phyloP scores from a whole-genome alignment of 2,888 invertebrate species.

The Leucophenga montana region DNA sequence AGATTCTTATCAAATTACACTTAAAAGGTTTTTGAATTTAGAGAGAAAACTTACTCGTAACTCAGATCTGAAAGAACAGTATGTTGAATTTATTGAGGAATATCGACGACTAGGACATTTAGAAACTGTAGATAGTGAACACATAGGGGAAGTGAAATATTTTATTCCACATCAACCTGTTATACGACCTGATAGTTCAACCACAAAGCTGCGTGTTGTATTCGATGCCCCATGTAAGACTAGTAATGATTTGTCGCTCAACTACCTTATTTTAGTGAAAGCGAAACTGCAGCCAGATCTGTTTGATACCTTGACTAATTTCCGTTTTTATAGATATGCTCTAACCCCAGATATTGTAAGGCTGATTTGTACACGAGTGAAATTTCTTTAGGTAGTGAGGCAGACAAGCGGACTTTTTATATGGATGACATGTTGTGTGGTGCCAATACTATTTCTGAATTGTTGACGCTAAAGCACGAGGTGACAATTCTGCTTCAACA shows the following conservation, averaged over 20 bases:
- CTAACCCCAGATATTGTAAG: not conserved
- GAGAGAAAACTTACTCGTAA: too few relatives aligned
- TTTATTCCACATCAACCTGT: not conserved
- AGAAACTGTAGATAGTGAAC: not conserved
- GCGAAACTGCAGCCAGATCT: not conserved
- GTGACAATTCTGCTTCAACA: not conserved
- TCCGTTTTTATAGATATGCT: not conserved
- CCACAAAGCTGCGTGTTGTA: not conserved
- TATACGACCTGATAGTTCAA: not conserved
- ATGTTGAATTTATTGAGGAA: not conserved
- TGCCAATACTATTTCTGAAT: not conserved
- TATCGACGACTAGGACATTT: not conserved
- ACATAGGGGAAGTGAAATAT: not conserved
- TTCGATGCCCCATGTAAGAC: not conserved
- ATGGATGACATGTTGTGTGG: not conserved
- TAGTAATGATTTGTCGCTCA: not conserved
- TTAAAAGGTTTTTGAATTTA: too few relatives aligned
- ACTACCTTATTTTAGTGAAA: not conserved
- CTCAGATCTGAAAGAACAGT: not conserved
- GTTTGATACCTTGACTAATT: not conserved
- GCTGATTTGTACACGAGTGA: not conserved
- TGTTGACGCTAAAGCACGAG: not conserved
- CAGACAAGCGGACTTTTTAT: constrained; percentile 3
- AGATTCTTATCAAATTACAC: too few relatives aligned
- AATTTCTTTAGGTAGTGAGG: too few relatives aligned